A percentile compares a stretch with the other conserved stretches of the same genome.
Evolutionary conservation across 1,140 invertebrate genomes (phyloP).

Genomic region (Drosophila bocqueti): DNA sequence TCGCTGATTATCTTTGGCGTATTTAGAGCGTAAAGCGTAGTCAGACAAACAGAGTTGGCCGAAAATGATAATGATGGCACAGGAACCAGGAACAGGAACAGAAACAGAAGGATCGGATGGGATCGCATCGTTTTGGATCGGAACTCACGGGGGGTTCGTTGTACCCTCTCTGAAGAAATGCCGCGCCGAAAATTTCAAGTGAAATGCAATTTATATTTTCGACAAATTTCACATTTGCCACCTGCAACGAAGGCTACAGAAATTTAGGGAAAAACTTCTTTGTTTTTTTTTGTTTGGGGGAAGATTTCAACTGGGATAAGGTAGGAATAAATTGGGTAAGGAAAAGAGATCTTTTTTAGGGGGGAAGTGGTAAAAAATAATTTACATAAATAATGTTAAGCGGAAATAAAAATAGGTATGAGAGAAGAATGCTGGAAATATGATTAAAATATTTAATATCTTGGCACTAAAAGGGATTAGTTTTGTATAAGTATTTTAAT

Average conservation of each 20-base stretch:
- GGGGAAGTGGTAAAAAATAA: too few relatives aligned
- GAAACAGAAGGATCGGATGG: neutral
- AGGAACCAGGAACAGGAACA: slow-evolving; percentile 11
- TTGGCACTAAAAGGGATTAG: neutral
- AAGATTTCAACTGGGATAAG: slow-evolving; percentile 24
- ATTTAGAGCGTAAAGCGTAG: slow-evolving; percentile 85
- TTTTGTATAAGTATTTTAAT: too few relatives aligned
- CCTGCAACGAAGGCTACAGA: slow-evolving; percentile 22
- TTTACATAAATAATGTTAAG: slow-evolving; percentile 7
- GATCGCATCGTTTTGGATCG: neutral
- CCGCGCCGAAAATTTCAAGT: slow-evolving; percentile 53
- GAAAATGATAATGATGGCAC: slow-evolving; percentile 43
- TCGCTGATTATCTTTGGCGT: slow-evolving; percentile 84
- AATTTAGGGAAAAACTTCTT: slow-evolving; percentile 1
- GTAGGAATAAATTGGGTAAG: neutral
- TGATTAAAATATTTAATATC: neutral
- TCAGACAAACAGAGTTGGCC: slow-evolving; percentile 69
- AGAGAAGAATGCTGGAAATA: neutral
- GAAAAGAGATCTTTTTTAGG: neutral
- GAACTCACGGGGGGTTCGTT: neutral
- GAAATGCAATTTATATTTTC: slow-evolving; percentile 58
- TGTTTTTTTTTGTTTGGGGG: neutral
- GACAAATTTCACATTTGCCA: slow-evolving; percentile 52
- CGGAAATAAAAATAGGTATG: neutral
- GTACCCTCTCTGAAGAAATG: slow-evolving; percentile 38